Conservation (phyloP, 2,797 vertebrate genomes). For the Sebastes hubbsi region DNA sequence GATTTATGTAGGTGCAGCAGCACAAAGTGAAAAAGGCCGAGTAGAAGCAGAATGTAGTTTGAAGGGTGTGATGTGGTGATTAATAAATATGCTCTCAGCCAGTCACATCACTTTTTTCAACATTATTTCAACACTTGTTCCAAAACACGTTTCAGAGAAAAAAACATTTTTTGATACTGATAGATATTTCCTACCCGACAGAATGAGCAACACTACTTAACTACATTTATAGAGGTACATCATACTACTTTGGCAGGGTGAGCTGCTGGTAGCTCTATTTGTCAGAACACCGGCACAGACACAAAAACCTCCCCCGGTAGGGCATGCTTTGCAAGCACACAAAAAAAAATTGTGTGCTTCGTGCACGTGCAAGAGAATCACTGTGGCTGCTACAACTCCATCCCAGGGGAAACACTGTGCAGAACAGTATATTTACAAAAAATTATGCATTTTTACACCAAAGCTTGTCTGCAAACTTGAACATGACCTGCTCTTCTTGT, state of each 20-base stretch:
- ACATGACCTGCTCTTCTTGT: slow-evolving; percentile 6
- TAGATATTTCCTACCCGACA: background rate
- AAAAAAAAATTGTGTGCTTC: too few relatives aligned
- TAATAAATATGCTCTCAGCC: background rate
- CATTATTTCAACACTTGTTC: background rate
- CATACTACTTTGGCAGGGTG: background rate
- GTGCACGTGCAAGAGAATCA: too few relatives aligned
- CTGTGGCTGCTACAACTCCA: too few relatives aligned
- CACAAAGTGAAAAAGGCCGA: background rate
- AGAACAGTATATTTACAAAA: background rate
- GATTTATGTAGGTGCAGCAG: background rate
- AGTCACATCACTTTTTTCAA: background rate
- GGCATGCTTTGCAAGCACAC: too few relatives aligned
- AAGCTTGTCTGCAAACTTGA: slow-evolving; percentile 7
- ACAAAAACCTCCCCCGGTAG: too few relatives aligned
- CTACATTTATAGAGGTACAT: background rate
- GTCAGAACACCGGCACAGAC: background rate
- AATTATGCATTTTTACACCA: background rate
- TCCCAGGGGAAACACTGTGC: background rate
- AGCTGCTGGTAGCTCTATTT: too few relatives aligned
- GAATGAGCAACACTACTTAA: background rate
- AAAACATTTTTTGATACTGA: background rate
- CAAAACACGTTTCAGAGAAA: background rate
- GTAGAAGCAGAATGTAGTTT: background rate
- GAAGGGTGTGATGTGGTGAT: background rate